phyloP scores from a whole-genome alignment of 1,140 invertebrate species.

The Drosophila kikkawai region DNA sequence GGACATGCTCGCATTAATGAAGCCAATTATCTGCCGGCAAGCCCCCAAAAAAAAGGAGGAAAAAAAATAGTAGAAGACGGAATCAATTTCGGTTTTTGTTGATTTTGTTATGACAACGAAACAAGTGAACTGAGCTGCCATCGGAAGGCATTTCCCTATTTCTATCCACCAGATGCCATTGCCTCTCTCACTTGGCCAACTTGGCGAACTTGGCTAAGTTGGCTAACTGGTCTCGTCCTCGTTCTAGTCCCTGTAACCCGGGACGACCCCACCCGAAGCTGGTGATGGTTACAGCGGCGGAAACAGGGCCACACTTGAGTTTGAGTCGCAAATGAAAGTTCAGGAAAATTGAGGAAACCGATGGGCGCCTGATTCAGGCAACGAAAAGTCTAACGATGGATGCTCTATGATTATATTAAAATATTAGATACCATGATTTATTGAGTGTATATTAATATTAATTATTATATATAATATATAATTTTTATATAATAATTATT shows the following conservation, averaged over 20 bases:
- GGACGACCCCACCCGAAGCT: constrained; percentile 26
- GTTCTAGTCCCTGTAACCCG: constrained; percentile 22
- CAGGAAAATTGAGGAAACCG: background rate
- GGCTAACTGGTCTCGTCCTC: constrained; percentile 10
- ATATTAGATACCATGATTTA: too few species aligned
- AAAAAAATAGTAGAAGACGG: background rate
- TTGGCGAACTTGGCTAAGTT: constrained; percentile 21
- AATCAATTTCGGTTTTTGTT: constrained; percentile 58
- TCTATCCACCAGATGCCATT: constrained; percentile 1
- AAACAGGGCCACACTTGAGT: constrained; percentile 23
- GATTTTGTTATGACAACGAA: constrained; percentile 80
- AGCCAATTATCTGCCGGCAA: constrained; percentile 33
- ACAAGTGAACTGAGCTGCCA: constrained; percentile 46
- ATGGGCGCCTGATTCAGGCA: background rate
- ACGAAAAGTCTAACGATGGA: too few species aligned
- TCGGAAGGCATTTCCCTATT: constrained; percentile 16
- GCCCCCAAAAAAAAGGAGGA: background rate
- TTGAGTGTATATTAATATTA: too few species aligned
- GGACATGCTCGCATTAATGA: constrained; percentile 46
- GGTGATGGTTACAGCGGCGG: constrained; percentile 4
- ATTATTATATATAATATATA: too few species aligned
- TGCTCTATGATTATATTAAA: background rate
- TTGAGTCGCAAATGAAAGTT: constrained; percentile 26
- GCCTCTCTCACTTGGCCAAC: constrained; percentile 12
- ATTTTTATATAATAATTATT: too few species aligned